These are phyloP conservation scores for Mystacides longicornis DNA, from an alignment of 2,888 invertebrate genomes.

Conservation along the genomic window DNA sequence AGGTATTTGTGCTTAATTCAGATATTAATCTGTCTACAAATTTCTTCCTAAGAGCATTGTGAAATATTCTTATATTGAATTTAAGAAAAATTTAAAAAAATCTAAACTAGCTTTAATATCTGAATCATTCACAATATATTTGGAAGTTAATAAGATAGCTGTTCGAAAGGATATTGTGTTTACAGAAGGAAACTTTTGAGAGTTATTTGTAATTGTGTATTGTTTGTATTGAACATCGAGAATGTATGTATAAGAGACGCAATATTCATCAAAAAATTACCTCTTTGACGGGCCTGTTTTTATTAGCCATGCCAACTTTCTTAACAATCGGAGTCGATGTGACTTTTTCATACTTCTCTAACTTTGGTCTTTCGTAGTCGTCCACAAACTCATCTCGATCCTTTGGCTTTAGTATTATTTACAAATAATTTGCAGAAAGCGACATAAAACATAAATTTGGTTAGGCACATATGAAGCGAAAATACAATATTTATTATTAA, in stretches of 20 bases:
- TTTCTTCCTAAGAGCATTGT: too few relatives aligned
- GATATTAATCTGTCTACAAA: too few relatives aligned
- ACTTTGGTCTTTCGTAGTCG: constrained; percentile 68
- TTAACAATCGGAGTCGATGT: constrained; percentile 48
- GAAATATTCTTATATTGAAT: too few relatives aligned
- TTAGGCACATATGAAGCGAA: constrained; percentile 5
- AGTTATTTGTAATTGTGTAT: background rate
- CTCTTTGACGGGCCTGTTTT: background rate
- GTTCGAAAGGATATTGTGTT: too few relatives aligned
- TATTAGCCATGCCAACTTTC: constrained; percentile 26
- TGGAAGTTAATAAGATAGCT: too few relatives aligned
- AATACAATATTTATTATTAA: background rate
- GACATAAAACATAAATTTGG: background rate
- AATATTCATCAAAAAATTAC: background rate
- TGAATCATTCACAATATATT: too few relatives aligned
- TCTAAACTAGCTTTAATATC: too few relatives aligned
- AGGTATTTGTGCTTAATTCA: too few relatives aligned
- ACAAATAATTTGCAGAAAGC: background rate
- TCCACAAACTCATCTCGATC: constrained; percentile 49
- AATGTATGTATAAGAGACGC: background rate
- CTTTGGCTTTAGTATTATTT: constrained; percentile 4
- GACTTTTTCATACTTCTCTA: constrained; percentile 44
- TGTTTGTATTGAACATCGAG: background rate
- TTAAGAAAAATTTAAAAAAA: too few relatives aligned
- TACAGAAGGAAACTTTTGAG: too few relatives aligned